phyloP scores from a whole-genome alignment of 2,888 invertebrate genomes.

The Augochlorella aurata region DNA sequence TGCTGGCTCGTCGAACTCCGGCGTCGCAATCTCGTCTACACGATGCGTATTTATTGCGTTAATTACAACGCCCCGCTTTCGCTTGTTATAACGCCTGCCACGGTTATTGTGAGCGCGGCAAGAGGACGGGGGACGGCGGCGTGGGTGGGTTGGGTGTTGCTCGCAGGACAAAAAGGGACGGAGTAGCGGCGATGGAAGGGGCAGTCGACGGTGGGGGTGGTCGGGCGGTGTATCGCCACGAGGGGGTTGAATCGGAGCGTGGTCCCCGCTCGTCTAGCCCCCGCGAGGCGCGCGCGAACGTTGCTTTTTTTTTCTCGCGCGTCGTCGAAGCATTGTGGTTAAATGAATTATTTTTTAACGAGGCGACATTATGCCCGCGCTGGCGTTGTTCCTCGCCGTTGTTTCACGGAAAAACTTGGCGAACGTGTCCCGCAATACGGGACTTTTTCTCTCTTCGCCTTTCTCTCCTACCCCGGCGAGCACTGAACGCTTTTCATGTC shows the following conservation, averaged over 20 bases:
- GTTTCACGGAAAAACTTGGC: conserved; percentile 70
- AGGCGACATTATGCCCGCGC: conserved; percentile 73
- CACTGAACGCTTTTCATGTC: conserved; percentile 59
- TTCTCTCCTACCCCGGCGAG: conserved; percentile 1
- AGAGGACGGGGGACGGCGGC: neutral
- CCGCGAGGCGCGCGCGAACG: conserved; percentile 32
- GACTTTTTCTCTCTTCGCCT: conserved; percentile 51
- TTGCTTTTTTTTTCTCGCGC: conserved; percentile 59
- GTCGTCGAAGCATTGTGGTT: conserved; percentile 60
- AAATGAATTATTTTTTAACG: conserved; percentile 80
- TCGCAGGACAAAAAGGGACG: neutral
- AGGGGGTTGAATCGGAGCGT: conserved; percentile 1
- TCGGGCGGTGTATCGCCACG: neutral
- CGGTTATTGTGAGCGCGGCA: conserved; percentile 6
- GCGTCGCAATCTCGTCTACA: conserved; percentile 11
- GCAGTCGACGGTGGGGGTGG: neutral
- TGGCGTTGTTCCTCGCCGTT: conserved; percentile 69
- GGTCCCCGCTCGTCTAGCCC: conserved; percentile 1
- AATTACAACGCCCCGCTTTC: conserved; percentile 52
- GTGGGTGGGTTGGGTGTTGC: neutral
- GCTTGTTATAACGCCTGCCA: conserved; percentile 44
- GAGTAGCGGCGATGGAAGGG: neutral
- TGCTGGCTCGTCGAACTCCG: conserved; percentile 5
- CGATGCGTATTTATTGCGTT: conserved; percentile 63
- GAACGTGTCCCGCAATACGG: conserved; percentile 59